Conservation (phyloP, 2,888 invertebrate species). For the Prosapia bicincta region DNA sequence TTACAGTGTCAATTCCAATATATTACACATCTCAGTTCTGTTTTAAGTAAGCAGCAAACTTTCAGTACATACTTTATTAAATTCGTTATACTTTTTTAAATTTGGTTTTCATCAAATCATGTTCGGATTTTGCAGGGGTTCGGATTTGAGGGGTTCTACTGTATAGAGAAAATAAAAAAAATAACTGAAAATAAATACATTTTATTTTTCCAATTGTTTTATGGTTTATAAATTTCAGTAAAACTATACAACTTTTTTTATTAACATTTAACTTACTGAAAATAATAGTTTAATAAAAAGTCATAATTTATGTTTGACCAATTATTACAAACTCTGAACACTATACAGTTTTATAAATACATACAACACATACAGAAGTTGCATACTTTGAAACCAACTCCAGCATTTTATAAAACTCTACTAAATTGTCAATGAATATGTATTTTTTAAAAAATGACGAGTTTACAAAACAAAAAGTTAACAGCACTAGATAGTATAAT, state of each 20-base stretch:
- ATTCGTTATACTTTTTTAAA: too few species aligned
- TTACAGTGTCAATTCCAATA: too few species aligned
- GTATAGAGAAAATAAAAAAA: too few species aligned
- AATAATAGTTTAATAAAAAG: not conserved
- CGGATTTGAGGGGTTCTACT: too few species aligned
- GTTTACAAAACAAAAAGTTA: not conserved
- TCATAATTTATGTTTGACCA: not conserved
- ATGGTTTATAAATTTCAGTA: not conserved
- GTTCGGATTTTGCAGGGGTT: too few species aligned
- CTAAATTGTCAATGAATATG: not conserved
- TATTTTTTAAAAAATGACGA: not conserved
- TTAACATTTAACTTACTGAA: not conserved
- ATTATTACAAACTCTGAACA: not conserved
- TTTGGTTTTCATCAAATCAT: too few species aligned
- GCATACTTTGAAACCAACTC: not conserved
- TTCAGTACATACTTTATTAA: too few species aligned
- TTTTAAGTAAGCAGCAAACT: too few species aligned
- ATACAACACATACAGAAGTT: not conserved
- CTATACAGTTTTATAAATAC: not conserved
- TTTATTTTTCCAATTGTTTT: not conserved
- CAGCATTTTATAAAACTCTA: not conserved
- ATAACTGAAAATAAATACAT: not conserved
- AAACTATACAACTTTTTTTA: not conserved
- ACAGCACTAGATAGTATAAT: not conserved
- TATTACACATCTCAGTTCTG: too few species aligned